Evolutionary conservation across 2,888 invertebrate species (phyloP), one percentile per base, ranked within the genome.

Genomic region (Aquatica leii): DNA sequence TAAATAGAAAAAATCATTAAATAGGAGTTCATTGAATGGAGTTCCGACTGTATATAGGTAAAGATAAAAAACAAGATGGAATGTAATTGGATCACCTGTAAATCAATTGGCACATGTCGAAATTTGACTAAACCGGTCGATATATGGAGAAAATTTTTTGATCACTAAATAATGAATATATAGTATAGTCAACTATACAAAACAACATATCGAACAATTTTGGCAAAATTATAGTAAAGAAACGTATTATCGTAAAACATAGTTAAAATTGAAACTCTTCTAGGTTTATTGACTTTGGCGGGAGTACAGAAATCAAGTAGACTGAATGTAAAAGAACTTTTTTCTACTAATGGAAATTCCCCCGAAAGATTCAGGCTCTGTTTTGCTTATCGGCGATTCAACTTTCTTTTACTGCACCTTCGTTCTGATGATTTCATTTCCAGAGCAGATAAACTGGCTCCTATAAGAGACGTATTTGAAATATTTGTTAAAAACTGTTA

Each of bases 31-130:
- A n/a, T n/a, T n/a, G n/a, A n/a, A n/a, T n/a, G n/a, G n/a, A n/a
- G 9, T 6, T 31, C 9, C 5, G 9, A 6, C 5, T 31, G 9
- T 31, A 31, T 31, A 4, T 31, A 31, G 9, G 31, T 31, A 31
- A 51, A 43, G 31, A 35, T 62, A n/a, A 34, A 43, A 54, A 35
- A 52, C 24, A 50, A 20, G 31, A 17, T 20, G 40, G n/a, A 12
- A 4, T 31, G 31, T 31, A 31, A n/a, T n/a, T n/a, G n/a, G n/a
- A n/a, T n/a, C n/a, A n/a, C n/a, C n/a, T n/a, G n/a, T n/a, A n/a
- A n/a, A n/a, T n/a, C n/a, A n/a, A n/a, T n/a, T n/a, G n/a, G n/a
- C n/a, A n/a, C n/a, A n/a, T n/a, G n/a, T n/a, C n/a, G n/a, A n/a
- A n/a, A n/a, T n/a, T n/a, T n/a, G n/a, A n/a, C n/a, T n/a, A n/a